Conservation (phyloP, 1,140 invertebrate species). For the Oncopeltus fasciatus region DNA sequence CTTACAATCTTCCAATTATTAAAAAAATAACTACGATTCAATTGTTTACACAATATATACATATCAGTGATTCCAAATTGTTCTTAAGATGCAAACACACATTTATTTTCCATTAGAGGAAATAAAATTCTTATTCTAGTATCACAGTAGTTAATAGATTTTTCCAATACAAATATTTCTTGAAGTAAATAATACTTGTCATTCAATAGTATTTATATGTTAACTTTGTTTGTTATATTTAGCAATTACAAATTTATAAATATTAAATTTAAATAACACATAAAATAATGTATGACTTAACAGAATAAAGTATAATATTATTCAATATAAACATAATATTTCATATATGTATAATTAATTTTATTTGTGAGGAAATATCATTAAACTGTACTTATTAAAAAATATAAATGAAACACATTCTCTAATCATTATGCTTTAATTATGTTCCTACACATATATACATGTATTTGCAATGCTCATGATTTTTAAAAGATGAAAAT, state of each 20-base stretch:
- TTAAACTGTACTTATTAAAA: too few relatives aligned
- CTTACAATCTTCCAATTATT: constrained; percentile 9
- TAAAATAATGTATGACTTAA: background rate
- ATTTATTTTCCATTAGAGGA: background rate
- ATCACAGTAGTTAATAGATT: constrained; percentile 13
- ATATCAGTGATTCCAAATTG: constrained; percentile 3
- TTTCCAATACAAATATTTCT: background rate
- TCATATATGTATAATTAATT: too few relatives aligned
- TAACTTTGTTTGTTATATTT: background rate
- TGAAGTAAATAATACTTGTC: background rate
- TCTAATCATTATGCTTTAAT: too few relatives aligned
- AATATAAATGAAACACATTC: too few relatives aligned
- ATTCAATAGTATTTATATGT: background rate
- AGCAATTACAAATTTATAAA: background rate
- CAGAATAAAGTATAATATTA: background rate
- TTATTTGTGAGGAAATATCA: too few relatives aligned
- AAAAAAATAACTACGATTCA: constrained; percentile 15
- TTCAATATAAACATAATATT: too few relatives aligned
- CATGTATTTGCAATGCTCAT: too few relatives aligned
- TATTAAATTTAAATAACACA: background rate
- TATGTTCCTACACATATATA: too few relatives aligned
- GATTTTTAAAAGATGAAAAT: too few relatives aligned
- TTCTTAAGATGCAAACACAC: too few relatives aligned
- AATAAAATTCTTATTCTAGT: constrained; percentile 13
- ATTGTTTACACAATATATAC: constrained; percentile 9